Evolutionary conservation across 2,113 vertebrate genomes (phyloP).

Genomic region (Promerops cafer): DNA sequence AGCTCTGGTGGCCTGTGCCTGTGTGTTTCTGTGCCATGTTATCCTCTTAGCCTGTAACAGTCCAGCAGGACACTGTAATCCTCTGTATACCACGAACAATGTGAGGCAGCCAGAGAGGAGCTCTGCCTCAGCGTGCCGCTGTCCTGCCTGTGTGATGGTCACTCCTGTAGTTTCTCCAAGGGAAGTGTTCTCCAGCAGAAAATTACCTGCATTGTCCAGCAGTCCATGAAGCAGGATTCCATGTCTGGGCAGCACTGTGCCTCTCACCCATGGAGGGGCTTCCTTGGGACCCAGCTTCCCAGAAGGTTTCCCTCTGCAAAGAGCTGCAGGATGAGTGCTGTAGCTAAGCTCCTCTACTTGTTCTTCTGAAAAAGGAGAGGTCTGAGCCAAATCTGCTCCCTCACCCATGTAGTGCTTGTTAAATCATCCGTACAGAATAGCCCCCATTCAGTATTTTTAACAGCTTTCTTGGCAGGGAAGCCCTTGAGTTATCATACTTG

Average conservation of each 20-base stretch:
- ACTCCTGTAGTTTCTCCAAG: not conserved
- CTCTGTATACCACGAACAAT: not conserved
- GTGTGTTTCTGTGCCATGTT: not conserved
- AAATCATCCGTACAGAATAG: not conserved
- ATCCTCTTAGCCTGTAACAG: not conserved
- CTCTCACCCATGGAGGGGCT: not conserved
- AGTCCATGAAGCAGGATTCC: not conserved
- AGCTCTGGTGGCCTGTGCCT: not conserved
- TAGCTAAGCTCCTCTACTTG: not conserved
- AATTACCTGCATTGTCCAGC: not conserved
- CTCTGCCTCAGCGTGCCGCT: not conserved
- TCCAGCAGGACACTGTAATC: not conserved
- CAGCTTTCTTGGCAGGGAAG: not conserved
- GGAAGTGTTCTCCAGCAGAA: not conserved
- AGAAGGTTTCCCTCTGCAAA: not conserved
- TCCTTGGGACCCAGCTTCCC: not conserved
- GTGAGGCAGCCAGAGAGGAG: not conserved
- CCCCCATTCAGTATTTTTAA: not conserved
- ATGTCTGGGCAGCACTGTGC: accelerated
- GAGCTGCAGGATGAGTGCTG: not conserved
- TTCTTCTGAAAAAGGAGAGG: not conserved
- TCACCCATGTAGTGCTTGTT: not conserved
- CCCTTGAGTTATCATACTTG: not conserved
- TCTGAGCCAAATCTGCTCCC: not conserved
- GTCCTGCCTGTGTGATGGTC: not conserved